Evolutionary conservation across 2,888 invertebrate species (phyloP), one percentile per base, ranked within the genome.

Genomic region (Temnothorax rugatulus): DNA sequence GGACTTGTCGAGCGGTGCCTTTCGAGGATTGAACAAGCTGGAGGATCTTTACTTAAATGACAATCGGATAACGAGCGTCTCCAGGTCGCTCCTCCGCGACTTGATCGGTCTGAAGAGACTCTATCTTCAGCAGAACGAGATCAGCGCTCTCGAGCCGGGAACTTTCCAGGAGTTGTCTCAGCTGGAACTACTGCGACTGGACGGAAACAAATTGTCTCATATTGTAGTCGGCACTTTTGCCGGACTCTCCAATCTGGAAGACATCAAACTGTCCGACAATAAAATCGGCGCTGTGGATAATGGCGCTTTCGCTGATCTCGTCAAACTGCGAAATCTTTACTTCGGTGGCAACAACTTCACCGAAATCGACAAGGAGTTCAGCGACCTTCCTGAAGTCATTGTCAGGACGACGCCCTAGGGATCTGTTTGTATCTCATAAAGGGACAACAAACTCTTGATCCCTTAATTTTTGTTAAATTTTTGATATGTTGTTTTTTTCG

Each of bases 161-260:
- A 92, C 94, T n/a, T 95, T 95, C 85, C 93, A 94, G 57, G 94
- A 95, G 4, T 81, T 95, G 84, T 92, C 90, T 44, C 93, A 93
- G 71, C 88, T 95, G 50, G 93, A 93, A 84, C 91, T 89, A 77
- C 88, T 95, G 25, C 91, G 95, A 88, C 90, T 95, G 47, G 93
- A 93, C 11, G 91, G 92, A 66, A 95, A 95, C 84, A 86, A 91
- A 59, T 89, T 95, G 75, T 86, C 85, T 9, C 84, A 75, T 0
- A 89, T 95, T 29, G 91, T 92, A 21, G 4, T 44, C 0, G 86
- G 50, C 1, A 61, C 82, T 29, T 88, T 91, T 57, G 34, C 41
- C 1, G 86, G 91, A 0, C 34, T 90, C 50, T 5, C 18, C 7
- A 77, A 47, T 8, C 47, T 90, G 71, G 57, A 81, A 21, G 74